Evolutionary conservation across 2,113 vertebrate genomes (phyloP).

Genomic region (Heterocephalus glaber): DNA sequence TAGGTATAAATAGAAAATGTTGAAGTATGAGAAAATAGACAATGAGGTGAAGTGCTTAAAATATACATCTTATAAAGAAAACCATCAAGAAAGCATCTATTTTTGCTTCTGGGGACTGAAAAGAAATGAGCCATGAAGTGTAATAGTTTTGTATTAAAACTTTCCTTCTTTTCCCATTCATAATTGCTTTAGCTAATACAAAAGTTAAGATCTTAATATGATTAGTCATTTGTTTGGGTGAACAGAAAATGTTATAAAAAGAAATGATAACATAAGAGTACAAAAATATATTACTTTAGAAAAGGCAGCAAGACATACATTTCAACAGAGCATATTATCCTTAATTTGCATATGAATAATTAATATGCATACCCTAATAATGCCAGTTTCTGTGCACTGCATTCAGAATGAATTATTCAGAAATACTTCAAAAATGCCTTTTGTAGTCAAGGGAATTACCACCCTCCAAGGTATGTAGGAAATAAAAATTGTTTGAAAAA

Average conservation of each 20-base stretch:
- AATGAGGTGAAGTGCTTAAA: conserved; percentile 38
- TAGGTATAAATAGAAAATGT: conserved; percentile 55
- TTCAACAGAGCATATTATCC: neutral
- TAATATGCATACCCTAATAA: conserved; percentile 64
- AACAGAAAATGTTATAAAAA: conserved; percentile 54
- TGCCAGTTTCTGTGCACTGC: conserved; percentile 38
- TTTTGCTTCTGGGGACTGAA: neutral
- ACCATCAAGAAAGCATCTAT: neutral
- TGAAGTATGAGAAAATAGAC: conserved; percentile 49
- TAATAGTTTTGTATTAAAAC: conserved; percentile 31
- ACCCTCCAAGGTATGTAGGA: conserved; percentile 38
- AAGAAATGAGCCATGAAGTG: neutral
- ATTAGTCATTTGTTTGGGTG: neutral
- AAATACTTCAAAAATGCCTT: conserved; percentile 56
- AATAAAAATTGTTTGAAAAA: conserved; percentile 59
- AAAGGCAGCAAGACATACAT: conserved; percentile 36
- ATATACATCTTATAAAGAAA: conserved; percentile 33
- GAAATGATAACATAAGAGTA: conserved; percentile 28
- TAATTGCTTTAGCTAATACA: conserved; percentile 54
- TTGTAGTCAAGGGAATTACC: conserved; percentile 39
- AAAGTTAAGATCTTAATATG: conserved; percentile 34
- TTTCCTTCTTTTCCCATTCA: conserved; percentile 34
- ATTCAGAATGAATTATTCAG: conserved; percentile 66
- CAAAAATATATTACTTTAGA: conserved; percentile 37
- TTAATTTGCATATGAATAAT: conserved; percentile 71